A percentile compares a stretch with the other conserved stretches of the same genome.
phyloP scores from a whole-genome alignment of 1,140 invertebrate genomes.

The Drosophila pseudoobscura region DNA sequence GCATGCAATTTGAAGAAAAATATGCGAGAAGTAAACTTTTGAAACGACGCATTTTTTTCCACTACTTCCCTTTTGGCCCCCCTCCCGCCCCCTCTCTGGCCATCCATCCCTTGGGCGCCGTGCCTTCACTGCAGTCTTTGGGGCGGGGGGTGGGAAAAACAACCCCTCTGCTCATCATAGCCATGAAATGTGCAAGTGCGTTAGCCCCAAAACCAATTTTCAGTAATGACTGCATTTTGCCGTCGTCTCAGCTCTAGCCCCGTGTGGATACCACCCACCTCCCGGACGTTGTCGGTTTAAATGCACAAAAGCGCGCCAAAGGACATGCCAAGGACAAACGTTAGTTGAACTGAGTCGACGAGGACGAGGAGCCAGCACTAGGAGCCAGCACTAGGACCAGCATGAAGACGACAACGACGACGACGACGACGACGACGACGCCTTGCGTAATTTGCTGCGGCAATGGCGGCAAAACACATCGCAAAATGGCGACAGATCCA shows the following conservation, averaged over 20 bases:
- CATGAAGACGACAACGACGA: background rate
- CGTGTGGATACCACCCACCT: constrained; percentile 2
- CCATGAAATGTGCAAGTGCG: constrained; percentile 80
- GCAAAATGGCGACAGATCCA: constrained; percentile 76
- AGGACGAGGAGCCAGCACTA: background rate
- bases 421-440: constrained; percentile 16
- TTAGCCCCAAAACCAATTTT: constrained; percentile 82
- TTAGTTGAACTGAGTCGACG: constrained; percentile 64
- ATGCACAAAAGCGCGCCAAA: constrained; percentile 80
- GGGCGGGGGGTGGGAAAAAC: no score
- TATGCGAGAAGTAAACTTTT: constrained; percentile 80
- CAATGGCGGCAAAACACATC: constrained; percentile 79
- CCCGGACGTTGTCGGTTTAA: constrained; percentile 57
- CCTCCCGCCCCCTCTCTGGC: background rate
- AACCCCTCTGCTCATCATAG: constrained; percentile 57
- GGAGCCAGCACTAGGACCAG: background rate
- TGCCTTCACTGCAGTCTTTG: no score
- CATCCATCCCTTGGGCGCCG: no score
- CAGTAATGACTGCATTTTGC: constrained; percentile 81
- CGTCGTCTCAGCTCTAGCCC: constrained; percentile 51
- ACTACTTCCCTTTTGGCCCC: no score
- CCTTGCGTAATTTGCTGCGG: constrained; percentile 80
- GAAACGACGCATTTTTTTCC: constrained; percentile 72
- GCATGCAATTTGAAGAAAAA: constrained; percentile 80
- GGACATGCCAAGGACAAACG: constrained; percentile 81